phyloP scores from a whole-genome alignment of 2,888 invertebrate species.

The Acanthopleura granulata region DNA sequence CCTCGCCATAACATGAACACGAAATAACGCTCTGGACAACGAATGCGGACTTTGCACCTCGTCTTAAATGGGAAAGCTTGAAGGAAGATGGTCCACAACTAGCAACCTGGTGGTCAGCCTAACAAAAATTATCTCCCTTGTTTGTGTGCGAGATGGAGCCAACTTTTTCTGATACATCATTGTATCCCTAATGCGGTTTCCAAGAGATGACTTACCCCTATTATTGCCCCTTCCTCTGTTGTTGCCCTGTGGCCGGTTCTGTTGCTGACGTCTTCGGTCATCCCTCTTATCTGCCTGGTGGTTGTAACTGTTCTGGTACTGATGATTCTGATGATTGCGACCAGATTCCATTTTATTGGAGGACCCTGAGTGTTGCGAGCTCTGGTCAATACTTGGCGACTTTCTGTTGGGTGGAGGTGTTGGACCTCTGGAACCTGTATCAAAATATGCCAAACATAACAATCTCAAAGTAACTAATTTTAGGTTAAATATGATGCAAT shows the following conservation, averaged over 20 bases:
- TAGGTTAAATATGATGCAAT: too few relatives aligned
- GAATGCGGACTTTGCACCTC: too few relatives aligned
- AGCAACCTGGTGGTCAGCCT: too few relatives aligned
- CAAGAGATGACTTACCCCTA: slow-evolving; percentile 27
- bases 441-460: not conserved
- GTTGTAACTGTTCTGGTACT: slow-evolving; percentile 10
- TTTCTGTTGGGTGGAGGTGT: slow-evolving; percentile 61
- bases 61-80: too few relatives aligned
- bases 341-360: slow-evolving; percentile 15
- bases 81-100: too few relatives aligned
- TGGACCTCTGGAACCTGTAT: slow-evolving; percentile 69
- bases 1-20: too few relatives aligned
- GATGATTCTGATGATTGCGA: slow-evolving; percentile 9
- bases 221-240: slow-evolving; percentile 47
- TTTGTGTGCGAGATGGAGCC: too few relatives aligned
- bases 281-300: slow-evolving; percentile 6
- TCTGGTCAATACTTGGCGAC: slow-evolving; percentile 81
- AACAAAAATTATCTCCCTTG: too few relatives aligned
- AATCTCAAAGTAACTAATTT: too few relatives aligned
- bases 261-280: slow-evolving; percentile 6
- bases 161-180: too few relatives aligned
- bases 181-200: too few relatives aligned
- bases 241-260: not conserved
- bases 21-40: too few relatives aligned
- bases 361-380: slow-evolving; percentile 70